Conservation (phyloP, 2,113 vertebrate species). For the Lagenorhynchus albirostris region DNA sequence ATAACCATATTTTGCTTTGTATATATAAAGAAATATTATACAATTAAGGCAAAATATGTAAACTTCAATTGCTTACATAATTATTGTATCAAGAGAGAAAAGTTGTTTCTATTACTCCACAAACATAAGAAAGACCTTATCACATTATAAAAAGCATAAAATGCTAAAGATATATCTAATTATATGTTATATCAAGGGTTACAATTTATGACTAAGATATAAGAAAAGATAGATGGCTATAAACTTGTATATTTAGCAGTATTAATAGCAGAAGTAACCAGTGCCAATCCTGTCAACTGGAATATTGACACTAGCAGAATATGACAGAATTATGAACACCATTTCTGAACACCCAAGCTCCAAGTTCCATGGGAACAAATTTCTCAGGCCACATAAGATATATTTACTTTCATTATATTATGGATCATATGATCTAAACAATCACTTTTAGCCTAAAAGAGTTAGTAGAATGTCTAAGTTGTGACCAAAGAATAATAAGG, state of each 20-base stretch:
- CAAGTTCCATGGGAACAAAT: not conserved
- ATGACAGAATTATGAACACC: not conserved
- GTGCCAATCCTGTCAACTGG: not conserved
- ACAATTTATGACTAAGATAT: not conserved
- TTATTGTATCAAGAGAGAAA: not conserved
- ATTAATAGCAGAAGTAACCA: not conserved
- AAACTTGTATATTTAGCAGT: not conserved
- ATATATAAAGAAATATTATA: not conserved
- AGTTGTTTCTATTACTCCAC: not conserved
- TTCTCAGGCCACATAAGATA: not conserved
- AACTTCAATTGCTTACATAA: not conserved
- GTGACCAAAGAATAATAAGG: not conserved
- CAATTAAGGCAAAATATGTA: not conserved
- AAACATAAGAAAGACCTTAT: not conserved
- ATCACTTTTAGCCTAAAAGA: not conserved
- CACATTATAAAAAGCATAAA: not conserved
- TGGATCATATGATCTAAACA: not conserved
- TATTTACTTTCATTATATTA: not conserved
- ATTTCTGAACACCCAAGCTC: not conserved
- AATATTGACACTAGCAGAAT: not conserved
- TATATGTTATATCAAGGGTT: not conserved
- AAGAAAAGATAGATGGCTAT: not conserved
- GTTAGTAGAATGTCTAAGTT: not conserved
- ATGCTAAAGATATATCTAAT: not conserved
- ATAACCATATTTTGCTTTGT: not conserved